phyloP scores from a whole-genome alignment of 2,888 invertebrate genomes.

The Phytoseiulus persimilis region DNA sequence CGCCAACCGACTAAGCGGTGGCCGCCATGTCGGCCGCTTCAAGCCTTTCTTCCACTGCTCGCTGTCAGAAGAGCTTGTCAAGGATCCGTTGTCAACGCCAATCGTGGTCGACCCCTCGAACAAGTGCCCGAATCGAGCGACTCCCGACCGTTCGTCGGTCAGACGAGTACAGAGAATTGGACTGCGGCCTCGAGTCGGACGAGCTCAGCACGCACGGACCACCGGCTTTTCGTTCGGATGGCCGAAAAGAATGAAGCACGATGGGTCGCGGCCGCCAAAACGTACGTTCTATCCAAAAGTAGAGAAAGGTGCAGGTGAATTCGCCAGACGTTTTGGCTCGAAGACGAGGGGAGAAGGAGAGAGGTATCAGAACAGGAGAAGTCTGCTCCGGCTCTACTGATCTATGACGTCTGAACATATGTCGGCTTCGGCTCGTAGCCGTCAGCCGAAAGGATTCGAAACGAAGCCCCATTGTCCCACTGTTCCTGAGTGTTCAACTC shows the following conservation, averaged over 20 bases:
- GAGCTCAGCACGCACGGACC: too few relatives aligned
- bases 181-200: too few relatives aligned
- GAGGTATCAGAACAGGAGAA: not conserved
- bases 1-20: not conserved
- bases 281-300: not conserved
- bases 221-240: not conserved
- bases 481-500: not conserved
- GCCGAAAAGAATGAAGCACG: not conserved
- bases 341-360: not conserved
- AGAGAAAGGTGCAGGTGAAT: not conserved
- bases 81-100: not conserved
- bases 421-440: not conserved
- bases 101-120: not conserved
- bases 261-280: not conserved
- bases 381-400: not conserved
- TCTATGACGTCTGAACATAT: conserved; percentile 5
- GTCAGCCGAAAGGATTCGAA: not conserved
- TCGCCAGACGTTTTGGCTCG: conserved; percentile 5
- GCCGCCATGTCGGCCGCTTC: not conserved
- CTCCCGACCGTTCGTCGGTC: too few relatives aligned
- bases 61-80: not conserved
- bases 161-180: too few relatives aligned
- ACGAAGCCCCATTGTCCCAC: not conserved
- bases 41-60: not conserved
- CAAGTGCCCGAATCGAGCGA: not conserved